These are phyloP conservation scores for Emesis furor DNA, from an alignment of 2,888 invertebrate species.

Conservation along the genomic window DNA sequence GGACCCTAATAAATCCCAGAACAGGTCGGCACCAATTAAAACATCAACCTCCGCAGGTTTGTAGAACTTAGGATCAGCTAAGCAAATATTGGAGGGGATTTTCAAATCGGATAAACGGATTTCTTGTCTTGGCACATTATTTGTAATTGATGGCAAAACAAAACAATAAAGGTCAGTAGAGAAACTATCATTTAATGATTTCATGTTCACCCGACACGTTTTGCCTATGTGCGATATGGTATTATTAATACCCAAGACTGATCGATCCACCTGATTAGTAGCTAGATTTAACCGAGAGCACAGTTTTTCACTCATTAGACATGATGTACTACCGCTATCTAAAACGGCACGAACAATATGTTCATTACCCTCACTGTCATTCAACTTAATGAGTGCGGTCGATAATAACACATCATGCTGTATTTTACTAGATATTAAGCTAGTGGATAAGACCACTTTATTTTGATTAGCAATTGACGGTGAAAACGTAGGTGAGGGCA, in stretches of 20 bases:
- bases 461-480: too few species aligned
- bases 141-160: constrained; percentile 66
- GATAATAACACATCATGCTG: too few species aligned
- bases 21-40: constrained; percentile 66
- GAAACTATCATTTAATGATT: constrained; percentile 39
- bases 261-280: background rate
- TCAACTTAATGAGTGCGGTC: too few species aligned
- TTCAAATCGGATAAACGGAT: constrained; percentile 46
- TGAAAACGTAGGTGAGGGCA: too few species aligned
- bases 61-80: constrained; percentile 71
- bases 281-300: background rate
- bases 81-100: constrained; percentile 64
- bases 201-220: background rate
- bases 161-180: constrained; percentile 55
- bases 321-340: background rate
- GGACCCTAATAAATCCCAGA: constrained; percentile 68
- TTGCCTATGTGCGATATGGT: background rate
- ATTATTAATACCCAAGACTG: background rate
- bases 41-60: constrained; percentile 65
- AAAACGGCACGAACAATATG: background rate
- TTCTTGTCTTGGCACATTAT: constrained; percentile 48
- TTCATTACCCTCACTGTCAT: background rate
- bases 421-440: too few species aligned
- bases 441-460: too few species aligned
- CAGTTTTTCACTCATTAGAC: background rate